Percentiles rank a stretch among this genome's conserved stretches.
phyloP scores from a whole-genome alignment of 2,888 invertebrate species.

The Pterostichus madidus region DNA sequence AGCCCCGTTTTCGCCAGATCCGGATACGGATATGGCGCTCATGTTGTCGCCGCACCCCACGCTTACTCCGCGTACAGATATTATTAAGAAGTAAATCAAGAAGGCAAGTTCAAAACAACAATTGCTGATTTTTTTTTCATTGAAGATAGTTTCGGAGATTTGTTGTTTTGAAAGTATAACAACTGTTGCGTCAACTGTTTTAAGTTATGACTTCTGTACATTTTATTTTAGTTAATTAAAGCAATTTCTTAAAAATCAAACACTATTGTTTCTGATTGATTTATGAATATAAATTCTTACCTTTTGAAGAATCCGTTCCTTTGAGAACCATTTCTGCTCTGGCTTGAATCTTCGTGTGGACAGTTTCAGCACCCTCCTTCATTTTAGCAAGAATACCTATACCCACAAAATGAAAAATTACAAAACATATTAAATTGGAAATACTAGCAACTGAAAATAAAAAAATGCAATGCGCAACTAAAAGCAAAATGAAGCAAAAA shows the following conservation, averaged over 20 bases:
- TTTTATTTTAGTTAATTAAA: conserved; percentile 40
- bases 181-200: conserved; percentile 63
- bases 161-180: conserved; percentile 36
- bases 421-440: conserved; percentile 17
- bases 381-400: conserved; percentile 95
- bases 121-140: conserved; percentile 55
- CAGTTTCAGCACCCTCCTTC: conserved; percentile 97
- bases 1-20: conserved; percentile 55
- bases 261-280: not conserved
- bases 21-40: conserved; percentile 62
- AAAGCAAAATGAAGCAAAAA: conserved; percentile 58
- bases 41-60: conserved; percentile 70
- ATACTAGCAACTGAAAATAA: not conserved
- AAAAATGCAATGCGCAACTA: conserved; percentile 55
- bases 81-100: conserved; percentile 66
- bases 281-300: conserved; percentile 75
- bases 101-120: conserved; percentile 33
- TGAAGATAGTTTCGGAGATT: conserved; percentile 61
- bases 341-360: conserved; percentile 95
- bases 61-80: conserved; percentile 69
- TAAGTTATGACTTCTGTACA: conserved; percentile 47
- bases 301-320: conserved; percentile 80
- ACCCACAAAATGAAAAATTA: conserved; percentile 68
- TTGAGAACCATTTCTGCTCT: conserved; percentile 92
- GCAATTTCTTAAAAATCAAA: conserved; percentile 18